phyloP scores from a whole-genome alignment of 1,140 invertebrate species.

The Spodoptera litura region DNA sequence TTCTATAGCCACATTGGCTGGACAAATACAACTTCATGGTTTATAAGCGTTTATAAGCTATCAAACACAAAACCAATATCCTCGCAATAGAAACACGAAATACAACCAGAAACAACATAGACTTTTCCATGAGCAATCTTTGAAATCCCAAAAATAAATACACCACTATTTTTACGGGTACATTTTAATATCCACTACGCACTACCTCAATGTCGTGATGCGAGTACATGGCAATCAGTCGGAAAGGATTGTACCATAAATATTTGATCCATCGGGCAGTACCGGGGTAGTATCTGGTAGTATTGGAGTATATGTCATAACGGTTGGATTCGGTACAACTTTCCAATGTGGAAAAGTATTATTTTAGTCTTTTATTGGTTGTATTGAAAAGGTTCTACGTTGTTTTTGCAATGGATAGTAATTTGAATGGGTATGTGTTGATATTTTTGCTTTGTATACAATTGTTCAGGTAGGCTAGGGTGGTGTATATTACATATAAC shows the following conservation, averaged over 20 bases:
- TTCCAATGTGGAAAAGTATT: constrained; percentile 3
- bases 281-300: not conserved
- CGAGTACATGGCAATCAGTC: constrained; percentile 44
- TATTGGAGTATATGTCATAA: constrained; percentile 4
- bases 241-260: constrained; percentile 49
- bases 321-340: constrained; percentile 9
- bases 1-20: no score
- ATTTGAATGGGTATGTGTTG: not conserved
- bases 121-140: not conserved
- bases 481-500: no score
- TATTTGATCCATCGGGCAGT: constrained; percentile 37
- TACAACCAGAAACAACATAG: no score
- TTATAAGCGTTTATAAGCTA: no score
- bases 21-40: no score
- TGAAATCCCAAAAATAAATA: not conserved
- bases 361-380: not conserved
- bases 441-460: no score
- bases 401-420: not conserved
- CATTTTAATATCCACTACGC: constrained; percentile 26
- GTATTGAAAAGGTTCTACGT: no score
- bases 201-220: constrained; percentile 26
- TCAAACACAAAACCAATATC: no score
- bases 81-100: no score
- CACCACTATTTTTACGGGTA: not conserved
- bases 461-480: no score